Conservation (phyloP, 2,797 vertebrate genomes). For the Gymnocypris eckloni region DNA sequence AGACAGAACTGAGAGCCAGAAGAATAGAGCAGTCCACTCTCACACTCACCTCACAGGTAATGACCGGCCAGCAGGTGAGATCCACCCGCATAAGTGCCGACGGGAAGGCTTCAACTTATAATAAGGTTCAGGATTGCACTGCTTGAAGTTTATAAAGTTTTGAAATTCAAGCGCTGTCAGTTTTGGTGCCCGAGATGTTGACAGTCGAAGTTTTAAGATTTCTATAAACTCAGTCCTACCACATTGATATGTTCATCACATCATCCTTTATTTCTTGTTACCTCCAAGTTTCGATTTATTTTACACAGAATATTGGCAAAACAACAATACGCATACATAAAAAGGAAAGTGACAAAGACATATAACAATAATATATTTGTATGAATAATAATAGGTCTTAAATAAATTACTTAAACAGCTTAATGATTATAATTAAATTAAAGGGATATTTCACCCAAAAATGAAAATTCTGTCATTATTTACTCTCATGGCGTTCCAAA, state of each 20-base stretch:
- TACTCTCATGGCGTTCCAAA: background rate
- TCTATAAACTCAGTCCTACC: background rate
- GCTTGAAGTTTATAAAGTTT: constrained; percentile 6
- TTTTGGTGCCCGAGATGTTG: constrained; percentile 31
- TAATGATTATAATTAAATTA: background rate
- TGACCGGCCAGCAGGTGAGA: constrained; percentile 25
- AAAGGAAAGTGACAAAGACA: background rate
- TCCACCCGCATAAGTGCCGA: background rate
- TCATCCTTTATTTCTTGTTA: background rate
- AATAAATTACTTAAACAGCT: background rate
- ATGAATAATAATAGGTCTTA: background rate
- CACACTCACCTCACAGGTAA: constrained; percentile 40
- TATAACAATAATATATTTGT: background rate
- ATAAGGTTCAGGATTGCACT: constrained; percentile 17
- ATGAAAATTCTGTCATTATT: background rate
- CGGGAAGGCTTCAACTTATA: constrained; percentile 21
- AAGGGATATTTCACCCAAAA: background rate
- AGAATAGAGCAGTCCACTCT: constrained; percentile 41
- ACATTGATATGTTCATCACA: background rate
- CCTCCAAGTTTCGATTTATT: background rate
- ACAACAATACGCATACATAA: background rate
- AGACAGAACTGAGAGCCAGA: constrained; percentile 50
- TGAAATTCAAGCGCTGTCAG: background rate
- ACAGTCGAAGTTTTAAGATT: background rate
- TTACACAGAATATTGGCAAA: background rate